These are phyloP conservation scores for Beaufortia kweichowensis DNA, from an alignment of 2,113 vertebrate genomes.

Conservation along the genomic window DNA sequence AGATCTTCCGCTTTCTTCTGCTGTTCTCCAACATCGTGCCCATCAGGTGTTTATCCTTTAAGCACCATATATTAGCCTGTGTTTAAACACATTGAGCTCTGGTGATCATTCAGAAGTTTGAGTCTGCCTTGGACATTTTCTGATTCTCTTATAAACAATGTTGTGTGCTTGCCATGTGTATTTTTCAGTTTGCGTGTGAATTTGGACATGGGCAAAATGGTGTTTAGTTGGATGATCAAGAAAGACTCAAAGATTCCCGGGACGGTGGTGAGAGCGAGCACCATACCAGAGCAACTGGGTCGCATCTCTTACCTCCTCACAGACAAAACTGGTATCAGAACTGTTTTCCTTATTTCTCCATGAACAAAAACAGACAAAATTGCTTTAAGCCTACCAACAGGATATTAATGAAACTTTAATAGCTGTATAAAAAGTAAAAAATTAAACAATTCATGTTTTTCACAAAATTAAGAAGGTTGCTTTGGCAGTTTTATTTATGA, in stretches of 20 bases:
- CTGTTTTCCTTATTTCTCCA: background rate
- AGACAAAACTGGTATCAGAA: constrained; percentile 89
- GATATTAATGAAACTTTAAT: too few species aligned
- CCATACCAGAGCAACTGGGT: constrained; percentile 94
- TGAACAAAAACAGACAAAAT: too few species aligned
- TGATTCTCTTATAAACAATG: too few species aligned
- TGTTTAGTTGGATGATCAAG: constrained; percentile 98
- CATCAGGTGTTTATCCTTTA: constrained; percentile 79
- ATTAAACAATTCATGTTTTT: too few species aligned
- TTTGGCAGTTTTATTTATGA: constrained; percentile 40
- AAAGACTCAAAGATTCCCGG: constrained; percentile 94
- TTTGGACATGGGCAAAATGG: constrained; percentile 98
- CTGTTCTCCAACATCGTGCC: constrained; percentile 96
- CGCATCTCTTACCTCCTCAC: constrained; percentile 96
- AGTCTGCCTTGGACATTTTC: too few species aligned
- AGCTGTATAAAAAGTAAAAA: too few species aligned
- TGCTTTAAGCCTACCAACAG: too few species aligned
- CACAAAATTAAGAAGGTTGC: too few species aligned
- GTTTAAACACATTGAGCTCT: too few species aligned
- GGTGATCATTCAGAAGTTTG: too few species aligned
- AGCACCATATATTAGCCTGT: background rate
- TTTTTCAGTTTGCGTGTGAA: constrained; percentile 87
- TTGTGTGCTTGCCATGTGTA: background rate
- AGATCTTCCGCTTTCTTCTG: constrained; percentile 94
- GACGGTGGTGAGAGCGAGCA: constrained; percentile 93